Evolutionary conservation across 2,888 invertebrate species (phyloP), one percentile per base, ranked within the genome.

Genomic region (Epiblema foenella): DNA sequence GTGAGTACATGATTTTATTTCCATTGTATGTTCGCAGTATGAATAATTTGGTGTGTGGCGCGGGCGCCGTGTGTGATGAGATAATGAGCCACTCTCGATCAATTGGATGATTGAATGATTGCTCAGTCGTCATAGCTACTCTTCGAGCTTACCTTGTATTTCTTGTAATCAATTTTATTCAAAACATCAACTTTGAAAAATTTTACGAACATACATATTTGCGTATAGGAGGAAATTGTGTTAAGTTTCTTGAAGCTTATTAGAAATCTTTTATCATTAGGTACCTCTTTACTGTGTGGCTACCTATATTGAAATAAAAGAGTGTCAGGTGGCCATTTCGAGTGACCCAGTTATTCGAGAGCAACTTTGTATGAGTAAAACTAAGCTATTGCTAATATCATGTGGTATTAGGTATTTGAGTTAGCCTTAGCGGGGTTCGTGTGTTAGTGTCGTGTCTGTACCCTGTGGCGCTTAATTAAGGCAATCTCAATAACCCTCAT

Each of bases 31-130:
- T 51, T 20, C 52, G 39, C 64, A 54, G 20, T 52, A 51, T 62
- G 52, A 37, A 59, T 60, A 60, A 49, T 60, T 29, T 37, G 33
- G 20, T 52, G 20, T 12, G 52, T 9, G 18, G 60, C 29, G 86
- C 85, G 79, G 78, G 77, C 80, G 80, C 78, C 84, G 81, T 70
- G 81, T 70, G 81, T 83, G 85, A 91, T 91, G 89, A 87, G 83
- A 89, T 91, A 90, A 91, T 88, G 85, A 86, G 85, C 83, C 79
- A 82, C 87, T 89, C 89, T 84, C 83, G 81, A 89, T 87, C 86
- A 89, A 89, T 89, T 91, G 87, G 80, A 87, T 86, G 86, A 89
- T 87, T 84, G 81, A 78, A 82, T 82, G 82, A 81, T 83, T 91
- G 83, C 85, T 77, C 81, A 78, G 83, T 84, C 81, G 85, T 85